Percentiles rank a stretch among this genome's conserved stretches.
These are phyloP conservation scores for Diplolepis rosae DNA, from an alignment of 2,888 invertebrate species.

Conservation along the genomic window DNA sequence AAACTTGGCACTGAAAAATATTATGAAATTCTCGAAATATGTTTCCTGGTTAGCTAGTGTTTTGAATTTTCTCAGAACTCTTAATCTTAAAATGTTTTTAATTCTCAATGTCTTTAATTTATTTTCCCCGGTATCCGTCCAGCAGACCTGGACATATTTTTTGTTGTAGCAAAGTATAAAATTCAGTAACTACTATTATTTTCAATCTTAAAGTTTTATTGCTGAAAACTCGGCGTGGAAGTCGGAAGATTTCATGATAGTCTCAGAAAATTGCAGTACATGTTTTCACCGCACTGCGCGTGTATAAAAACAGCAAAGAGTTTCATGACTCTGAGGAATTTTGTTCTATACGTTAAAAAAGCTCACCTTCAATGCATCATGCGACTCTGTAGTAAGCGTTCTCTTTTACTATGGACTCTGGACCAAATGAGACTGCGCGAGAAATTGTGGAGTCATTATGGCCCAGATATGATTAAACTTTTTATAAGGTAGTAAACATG, in stretches of 20 bases:
- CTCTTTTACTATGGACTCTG: slow-evolving; percentile 13
- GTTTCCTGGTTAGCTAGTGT: too few relatives aligned
- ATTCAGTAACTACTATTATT: too few relatives aligned
- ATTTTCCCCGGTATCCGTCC: too few relatives aligned
- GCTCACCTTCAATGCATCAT: slow-evolving; percentile 6
- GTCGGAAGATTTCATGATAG: neutral
- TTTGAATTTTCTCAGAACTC: too few relatives aligned
- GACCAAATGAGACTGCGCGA: slow-evolving; percentile 9
- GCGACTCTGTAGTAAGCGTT: neutral
- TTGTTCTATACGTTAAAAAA: slow-evolving; percentile 6
- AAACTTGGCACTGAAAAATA: too few relatives aligned
- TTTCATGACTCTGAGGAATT: slow-evolving; percentile 15
- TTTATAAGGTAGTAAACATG: slow-evolving; percentile 22
- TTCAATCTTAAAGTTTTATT: slow-evolving; percentile 5
- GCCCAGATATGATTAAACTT: slow-evolving; percentile 25
- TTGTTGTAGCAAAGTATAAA: too few relatives aligned
- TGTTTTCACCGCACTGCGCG: slow-evolving; percentile 22
- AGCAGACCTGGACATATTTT: too few relatives aligned
- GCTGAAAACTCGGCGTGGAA: neutral
- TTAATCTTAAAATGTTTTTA: too few relatives aligned
- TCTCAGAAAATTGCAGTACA: slow-evolving; percentile 5
- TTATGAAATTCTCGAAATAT: too few relatives aligned
- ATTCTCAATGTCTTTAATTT: too few relatives aligned
- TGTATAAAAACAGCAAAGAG: slow-evolving; percentile 12
- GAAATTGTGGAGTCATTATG: slow-evolving; percentile 18